Conservation (phyloP, 2,113 vertebrate species). For the Paramisgurnus dabryanus region DNA sequence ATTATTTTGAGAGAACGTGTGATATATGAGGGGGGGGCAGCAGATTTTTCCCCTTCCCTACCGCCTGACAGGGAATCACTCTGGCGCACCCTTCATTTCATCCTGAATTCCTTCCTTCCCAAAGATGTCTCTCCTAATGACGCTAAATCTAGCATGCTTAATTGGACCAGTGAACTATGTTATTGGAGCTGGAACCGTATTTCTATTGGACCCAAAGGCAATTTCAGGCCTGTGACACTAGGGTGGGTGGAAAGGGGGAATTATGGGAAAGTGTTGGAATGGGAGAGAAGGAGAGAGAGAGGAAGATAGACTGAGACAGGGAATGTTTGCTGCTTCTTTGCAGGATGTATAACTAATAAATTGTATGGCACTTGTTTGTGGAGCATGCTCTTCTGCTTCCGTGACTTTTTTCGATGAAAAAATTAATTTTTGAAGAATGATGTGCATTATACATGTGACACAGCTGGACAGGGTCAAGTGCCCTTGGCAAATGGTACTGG, state of each 20-base stretch:
- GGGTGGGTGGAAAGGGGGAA: conserved; percentile 42
- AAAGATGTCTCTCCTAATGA: conserved; percentile 75
- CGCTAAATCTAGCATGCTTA: conserved; percentile 81
- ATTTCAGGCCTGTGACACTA: conserved; percentile 60
- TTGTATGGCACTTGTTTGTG: conserved; percentile 64
- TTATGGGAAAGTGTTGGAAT: conserved; percentile 37
- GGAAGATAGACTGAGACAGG: background rate
- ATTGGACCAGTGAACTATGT: conserved; percentile 80
- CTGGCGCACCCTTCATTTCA: conserved; percentile 69
- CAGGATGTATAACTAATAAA: conserved; percentile 62
- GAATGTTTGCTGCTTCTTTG: conserved; percentile 53
- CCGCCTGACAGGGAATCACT: conserved; percentile 47
- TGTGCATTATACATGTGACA: conserved; percentile 65
- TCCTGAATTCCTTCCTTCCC: conserved; percentile 68
- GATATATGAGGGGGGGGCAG: background rate
- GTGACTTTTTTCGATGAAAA: conserved; percentile 64
- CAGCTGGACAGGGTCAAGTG: conserved; percentile 61
- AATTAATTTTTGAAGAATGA: conserved; percentile 74
- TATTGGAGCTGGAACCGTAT: conserved; percentile 71
- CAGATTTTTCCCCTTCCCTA: conserved; percentile 2
- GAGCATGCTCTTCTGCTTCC: conserved; percentile 62
- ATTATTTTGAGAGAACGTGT: conserved; percentile 14
- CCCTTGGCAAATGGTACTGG: conserved; percentile 57
- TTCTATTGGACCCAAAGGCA: conserved; percentile 67
- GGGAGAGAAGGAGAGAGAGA: background rate